phyloP scores from a whole-genome alignment of 2,888 invertebrate species.

The Ophion ventricosus region DNA sequence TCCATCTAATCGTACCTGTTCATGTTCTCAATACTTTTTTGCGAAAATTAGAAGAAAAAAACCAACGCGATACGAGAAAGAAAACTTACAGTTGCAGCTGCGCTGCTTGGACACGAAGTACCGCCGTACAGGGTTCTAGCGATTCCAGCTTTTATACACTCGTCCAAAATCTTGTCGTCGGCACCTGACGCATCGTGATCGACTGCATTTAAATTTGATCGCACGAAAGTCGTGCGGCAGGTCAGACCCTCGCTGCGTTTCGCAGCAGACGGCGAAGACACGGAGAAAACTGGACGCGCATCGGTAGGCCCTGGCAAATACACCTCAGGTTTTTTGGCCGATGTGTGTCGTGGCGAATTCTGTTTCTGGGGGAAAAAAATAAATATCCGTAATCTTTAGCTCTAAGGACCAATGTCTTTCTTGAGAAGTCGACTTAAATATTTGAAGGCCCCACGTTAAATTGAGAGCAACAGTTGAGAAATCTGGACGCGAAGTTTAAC shows the following conservation, averaged over 20 bases:
- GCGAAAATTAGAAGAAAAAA: background rate
- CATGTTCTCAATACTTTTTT: background rate
- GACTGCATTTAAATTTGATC: constrained; percentile 76
- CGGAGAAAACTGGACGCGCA: background rate
- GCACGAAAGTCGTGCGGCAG: background rate
- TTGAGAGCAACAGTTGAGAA: too few species aligned
- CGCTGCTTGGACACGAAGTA: constrained; percentile 22
- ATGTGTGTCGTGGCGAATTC: constrained; percentile 6
- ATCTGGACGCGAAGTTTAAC: too few species aligned
- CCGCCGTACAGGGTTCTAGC: constrained; percentile 78
- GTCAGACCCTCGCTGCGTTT: background rate
- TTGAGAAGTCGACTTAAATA: background rate
- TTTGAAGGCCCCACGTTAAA: too few species aligned
- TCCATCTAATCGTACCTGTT: background rate
- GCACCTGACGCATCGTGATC: constrained; percentile 84
- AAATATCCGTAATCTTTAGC: background rate
- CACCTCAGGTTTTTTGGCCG: constrained; percentile 7
- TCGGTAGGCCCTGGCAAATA: background rate
- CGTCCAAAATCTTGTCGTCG: constrained; percentile 87
- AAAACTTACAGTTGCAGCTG: constrained; percentile 2
- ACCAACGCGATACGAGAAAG: background rate
- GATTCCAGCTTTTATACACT: constrained; percentile 88
- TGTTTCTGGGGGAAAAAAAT: background rate
- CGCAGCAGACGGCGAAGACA: background rate
- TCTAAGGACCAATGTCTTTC: too few species aligned